phyloP scores from a whole-genome alignment of 1,140 invertebrate genomes.

The Venturia canescens region DNA sequence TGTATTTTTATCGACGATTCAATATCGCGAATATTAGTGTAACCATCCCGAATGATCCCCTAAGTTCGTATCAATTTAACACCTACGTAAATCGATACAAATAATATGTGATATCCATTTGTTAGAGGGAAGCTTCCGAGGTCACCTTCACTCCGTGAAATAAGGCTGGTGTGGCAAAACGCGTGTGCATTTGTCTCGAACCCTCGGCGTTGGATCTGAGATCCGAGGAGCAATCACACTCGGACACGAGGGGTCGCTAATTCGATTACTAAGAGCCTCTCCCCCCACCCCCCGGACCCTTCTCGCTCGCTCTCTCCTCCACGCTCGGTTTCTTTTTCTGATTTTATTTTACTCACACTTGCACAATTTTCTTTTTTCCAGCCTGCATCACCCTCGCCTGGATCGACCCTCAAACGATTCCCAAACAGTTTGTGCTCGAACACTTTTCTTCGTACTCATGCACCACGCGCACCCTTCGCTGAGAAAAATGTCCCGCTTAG shows the following conservation, averaged over 20 bases:
- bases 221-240: slow-evolving; percentile 68
- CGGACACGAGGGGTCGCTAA: slow-evolving; percentile 70
- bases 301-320: slow-evolving; percentile 56
- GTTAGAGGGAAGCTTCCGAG: slow-evolving; percentile 7
- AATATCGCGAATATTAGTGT: not conserved
- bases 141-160: slow-evolving; percentile 17
- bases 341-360: slow-evolving; percentile 19
- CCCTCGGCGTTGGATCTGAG: slow-evolving; percentile 12
- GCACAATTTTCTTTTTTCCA: slow-evolving; percentile 43
- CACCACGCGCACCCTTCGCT: not conserved
- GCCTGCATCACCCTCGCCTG: not conserved
- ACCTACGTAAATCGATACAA: slow-evolving; percentile 5
- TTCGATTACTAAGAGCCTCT: slow-evolving; percentile 70
- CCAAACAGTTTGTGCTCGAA: not conserved
- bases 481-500: slow-evolving; percentile 4
- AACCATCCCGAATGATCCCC: slow-evolving; percentile 2
- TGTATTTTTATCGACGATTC: not conserved
- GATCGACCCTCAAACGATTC: not conserved
- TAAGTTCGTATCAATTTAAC: slow-evolving; percentile 33
- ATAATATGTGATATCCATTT: not conserved
- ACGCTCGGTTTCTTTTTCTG: slow-evolving; percentile 1
- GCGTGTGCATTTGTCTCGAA: slow-evolving; percentile 6
- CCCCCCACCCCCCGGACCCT: slow-evolving; percentile 57
- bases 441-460: slow-evolving; percentile 1
- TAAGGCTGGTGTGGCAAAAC: slow-evolving; percentile 12